Base-by-base conservation (phyloP, 92 coral and sea anemone species). In the Isaurus tuberculatus region DNA sequence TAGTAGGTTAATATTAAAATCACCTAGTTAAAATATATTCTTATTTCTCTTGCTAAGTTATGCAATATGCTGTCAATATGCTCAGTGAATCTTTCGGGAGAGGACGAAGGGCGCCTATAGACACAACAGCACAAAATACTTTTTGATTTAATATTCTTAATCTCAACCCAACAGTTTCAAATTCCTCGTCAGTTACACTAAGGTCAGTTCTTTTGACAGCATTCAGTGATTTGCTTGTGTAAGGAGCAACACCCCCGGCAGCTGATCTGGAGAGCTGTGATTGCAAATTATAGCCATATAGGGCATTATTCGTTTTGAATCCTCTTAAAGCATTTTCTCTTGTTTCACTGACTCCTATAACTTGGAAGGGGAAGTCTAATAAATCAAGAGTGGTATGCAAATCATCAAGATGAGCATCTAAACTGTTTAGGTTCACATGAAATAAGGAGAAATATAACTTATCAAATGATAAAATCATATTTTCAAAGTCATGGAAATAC, bases 161-260 rank as follows among this genome's bases (percentile, higher is more conserved):
- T 73, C 61, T 71, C 60, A 49, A 84, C 27, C 87, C 74, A 84
- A 29, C 15, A 1, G 82, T 72, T 51, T 83, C 87, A 83, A 72
- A 71, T 37, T 83, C 70, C 53, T 72, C 34, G 31, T 70, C 80
- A 51, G 22, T 83, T 72, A 32, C 46, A 42, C 87, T 73, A 25
- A 84, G 82, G 22, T 84, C 74, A 84, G 87, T 22, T 48, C 82
- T 73, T 40, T 36, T 43, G 53, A 61, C 34, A 58, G 63, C 73
- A 36, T 34, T 60, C 51, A 84, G 36, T 72, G 75, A 84, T 11
- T 5, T 3, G 5, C 17, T 74, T 8, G 83, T 44, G n/a, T 84
- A 84, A 44, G 74, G 40, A 28, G 88, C 88, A 6, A 84, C 82
- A 15, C 83, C 83, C 61, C 88, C 88, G 30, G 88, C 88, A 58